These are phyloP conservation scores for Manacus vitellinus DNA, from an alignment of 2,113 vertebrate genomes.

Conservation along the genomic window DNA sequence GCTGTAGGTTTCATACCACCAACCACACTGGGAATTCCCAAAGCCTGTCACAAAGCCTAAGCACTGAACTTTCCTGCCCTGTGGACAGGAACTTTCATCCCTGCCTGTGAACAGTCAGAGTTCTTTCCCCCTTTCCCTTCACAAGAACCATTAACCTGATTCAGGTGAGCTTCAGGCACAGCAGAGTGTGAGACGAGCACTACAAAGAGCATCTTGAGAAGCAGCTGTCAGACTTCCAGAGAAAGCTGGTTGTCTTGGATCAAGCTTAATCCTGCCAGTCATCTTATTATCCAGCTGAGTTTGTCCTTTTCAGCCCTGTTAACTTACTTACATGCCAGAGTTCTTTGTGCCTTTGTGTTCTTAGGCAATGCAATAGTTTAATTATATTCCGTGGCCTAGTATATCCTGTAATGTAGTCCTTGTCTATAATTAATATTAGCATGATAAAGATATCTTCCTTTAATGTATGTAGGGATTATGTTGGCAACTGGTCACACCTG, in stretches of 20 bases:
- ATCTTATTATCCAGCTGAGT: neutral
- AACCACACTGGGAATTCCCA: neutral
- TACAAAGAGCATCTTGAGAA: neutral
- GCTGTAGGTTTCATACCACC: neutral
- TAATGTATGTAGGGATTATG: constrained; percentile 59
- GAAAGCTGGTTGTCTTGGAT: neutral
- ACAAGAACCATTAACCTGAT: neutral
- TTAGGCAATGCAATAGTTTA: neutral
- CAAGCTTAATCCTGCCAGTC: neutral
- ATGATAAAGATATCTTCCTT: neutral
- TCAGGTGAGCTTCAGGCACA: neutral
- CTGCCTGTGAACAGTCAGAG: neutral
- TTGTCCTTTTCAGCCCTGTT: neutral
- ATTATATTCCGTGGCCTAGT: neutral
- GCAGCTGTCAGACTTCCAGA: neutral
- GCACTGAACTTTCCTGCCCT: neutral
- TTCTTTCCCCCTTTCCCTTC: neutral
- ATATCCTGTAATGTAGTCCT: neutral
- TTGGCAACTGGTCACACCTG: constrained; percentile 70
- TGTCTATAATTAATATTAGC: neutral
- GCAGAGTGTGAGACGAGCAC: neutral
- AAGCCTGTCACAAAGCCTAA: neutral
- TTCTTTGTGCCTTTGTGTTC: neutral
- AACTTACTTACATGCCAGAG: neutral
- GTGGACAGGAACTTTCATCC: neutral